phyloP scores from a whole-genome alignment of 2,888 invertebrate species.

The Gymnoscelis rufifasciata region DNA sequence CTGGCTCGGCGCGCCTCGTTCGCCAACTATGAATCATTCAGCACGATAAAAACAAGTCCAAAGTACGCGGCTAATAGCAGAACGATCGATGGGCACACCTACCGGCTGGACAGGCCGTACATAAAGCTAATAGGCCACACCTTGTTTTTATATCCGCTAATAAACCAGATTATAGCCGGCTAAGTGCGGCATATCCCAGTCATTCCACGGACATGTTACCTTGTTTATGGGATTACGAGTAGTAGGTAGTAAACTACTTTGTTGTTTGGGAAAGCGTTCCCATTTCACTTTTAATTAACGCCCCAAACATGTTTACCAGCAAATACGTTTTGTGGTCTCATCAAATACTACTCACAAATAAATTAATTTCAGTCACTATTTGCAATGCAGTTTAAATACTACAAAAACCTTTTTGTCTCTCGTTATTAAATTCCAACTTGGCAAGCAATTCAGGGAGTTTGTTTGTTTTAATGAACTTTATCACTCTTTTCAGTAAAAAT shows the following conservation, averaged over 20 bases:
- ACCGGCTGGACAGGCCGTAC: constrained; percentile 43
- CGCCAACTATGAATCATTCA: constrained; percentile 2
- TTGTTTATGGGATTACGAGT: constrained; percentile 1
- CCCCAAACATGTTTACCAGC: background rate
- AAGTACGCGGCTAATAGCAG: constrained; percentile 20
- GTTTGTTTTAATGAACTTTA: background rate
- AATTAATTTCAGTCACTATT: too few species aligned
- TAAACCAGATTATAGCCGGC: constrained; percentile 52
- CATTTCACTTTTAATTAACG: constrained; percentile 1
- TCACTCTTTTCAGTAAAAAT: constrained; percentile 6
- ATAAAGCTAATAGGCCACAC: constrained; percentile 53
- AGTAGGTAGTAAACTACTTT: background rate
- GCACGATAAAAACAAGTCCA: constrained; percentile 4
- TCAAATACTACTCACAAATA: too few species aligned
- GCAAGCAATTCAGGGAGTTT: background rate
- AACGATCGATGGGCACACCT: constrained; percentile 58
- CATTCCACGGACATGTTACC: constrained; percentile 12
- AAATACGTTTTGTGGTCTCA: too few species aligned
- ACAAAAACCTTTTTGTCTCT: too few species aligned
- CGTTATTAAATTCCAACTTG: too few species aligned
- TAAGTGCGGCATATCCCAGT: constrained; percentile 29
- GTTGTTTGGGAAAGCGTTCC: background rate
- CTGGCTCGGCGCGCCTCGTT: background rate
- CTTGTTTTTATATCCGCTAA: constrained; percentile 50
- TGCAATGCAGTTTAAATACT: too few species aligned